Base-by-base conservation (phyloP, 2,113 vertebrate genomes). In the Hirundichthys speculiger region DNA sequence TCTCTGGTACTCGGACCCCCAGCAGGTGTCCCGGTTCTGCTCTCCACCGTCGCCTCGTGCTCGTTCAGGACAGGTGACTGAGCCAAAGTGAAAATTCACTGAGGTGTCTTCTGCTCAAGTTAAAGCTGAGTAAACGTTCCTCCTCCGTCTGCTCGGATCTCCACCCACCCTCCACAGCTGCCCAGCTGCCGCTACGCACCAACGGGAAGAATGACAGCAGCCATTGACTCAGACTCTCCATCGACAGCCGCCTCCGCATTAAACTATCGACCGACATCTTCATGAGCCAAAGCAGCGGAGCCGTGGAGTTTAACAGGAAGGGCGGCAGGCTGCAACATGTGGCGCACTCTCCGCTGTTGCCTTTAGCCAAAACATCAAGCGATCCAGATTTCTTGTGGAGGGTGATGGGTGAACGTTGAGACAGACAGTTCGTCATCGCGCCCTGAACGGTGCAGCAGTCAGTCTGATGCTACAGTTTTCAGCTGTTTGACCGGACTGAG, bases 221-320 rank as follows among this genome's bases (percentile, higher is more conserved):
- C 60, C 73, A 27, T 18, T 71, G 60, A 77, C 14, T 83, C 77
- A 72, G 39, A 43, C 42, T 58, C 64, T 72, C 59, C 64, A 58
- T 30, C 50, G 46, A 15, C 57, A 57, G 30, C 70, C 54, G 66
- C 67, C 24, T 69, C 34, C 56, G 30, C 63, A 51, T 77, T 64
- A 73, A 56, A 6, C 61, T 64, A 41, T 46, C 73, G 69, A 83
- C 47, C 77, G 77, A 79, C 76, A 79, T 64, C 57, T 54, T 64
- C 41, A 40, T 48, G 52, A 53, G 41, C 42, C 69, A 41, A 62
- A 64, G 54, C 13, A 25, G 19, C 15, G 0, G 22, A 45, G 30
- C 20, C 4, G 8, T 6, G 7, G 55, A 3, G 46, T 5, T 49
- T 64, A 79, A 43, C 12, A 38, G 69, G 11, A 13, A 40, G 67